Evolutionary conservation across 2,113 vertebrate genomes (phyloP).

Genomic region (Paracanthobrama guichenoti): DNA sequence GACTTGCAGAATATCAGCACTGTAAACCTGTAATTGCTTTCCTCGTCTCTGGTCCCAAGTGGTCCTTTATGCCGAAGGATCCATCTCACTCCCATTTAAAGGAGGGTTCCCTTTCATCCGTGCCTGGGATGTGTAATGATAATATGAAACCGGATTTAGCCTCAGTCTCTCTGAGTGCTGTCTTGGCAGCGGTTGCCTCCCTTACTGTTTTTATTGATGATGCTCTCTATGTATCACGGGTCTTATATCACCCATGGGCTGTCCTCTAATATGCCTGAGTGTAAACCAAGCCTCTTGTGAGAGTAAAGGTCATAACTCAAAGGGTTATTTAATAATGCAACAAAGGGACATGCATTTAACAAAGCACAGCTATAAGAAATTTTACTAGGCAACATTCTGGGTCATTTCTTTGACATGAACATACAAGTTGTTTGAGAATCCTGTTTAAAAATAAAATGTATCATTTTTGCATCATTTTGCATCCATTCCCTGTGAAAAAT

Average conservation of each 20-base stretch:
- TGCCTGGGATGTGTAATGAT: conserved; percentile 49
- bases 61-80: conserved; percentile 50
- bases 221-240: conserved; percentile 34
- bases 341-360: conserved; percentile 35
- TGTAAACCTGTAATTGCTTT: conserved; percentile 56
- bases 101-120: conserved; percentile 58
- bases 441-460: not conserved
- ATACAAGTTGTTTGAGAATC: not conserved
- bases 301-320: conserved; percentile 53
- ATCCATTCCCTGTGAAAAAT: not conserved
- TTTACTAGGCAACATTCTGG: not conserved
- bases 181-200: conserved; percentile 40
- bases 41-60: conserved; percentile 53
- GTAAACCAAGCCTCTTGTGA: conserved; percentile 50
- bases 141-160: conserved; percentile 60
- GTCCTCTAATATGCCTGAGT: conserved; percentile 45
- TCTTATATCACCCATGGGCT: conserved; percentile 44
- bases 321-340: conserved; percentile 55
- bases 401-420: not conserved
- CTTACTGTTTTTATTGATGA: conserved; percentile 47
- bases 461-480: not conserved
- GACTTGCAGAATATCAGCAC: conserved; percentile 52
- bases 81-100: conserved; percentile 55
- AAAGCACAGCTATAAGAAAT: conserved; percentile 33
- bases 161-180: conserved; percentile 48